Conservation (phyloP, 2,797 vertebrate species). For the Sphaeramia orbicularis region DNA sequence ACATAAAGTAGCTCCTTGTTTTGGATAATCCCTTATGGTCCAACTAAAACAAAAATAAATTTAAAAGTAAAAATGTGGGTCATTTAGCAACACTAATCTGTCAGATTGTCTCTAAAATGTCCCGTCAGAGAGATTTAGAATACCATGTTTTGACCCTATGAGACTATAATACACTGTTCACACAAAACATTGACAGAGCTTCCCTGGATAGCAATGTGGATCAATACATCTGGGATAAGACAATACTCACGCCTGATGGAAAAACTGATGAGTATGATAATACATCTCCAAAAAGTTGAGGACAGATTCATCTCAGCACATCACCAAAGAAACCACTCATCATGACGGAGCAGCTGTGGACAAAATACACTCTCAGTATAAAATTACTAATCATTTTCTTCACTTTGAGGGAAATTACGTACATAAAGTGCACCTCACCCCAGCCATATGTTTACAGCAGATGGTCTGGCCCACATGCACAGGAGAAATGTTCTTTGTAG, state of each 20-base stretch:
- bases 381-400: background rate
- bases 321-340: slow-evolving; percentile 23
- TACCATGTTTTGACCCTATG: too few species aligned
- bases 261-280: slow-evolving; percentile 56
- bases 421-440: slow-evolving; percentile 8
- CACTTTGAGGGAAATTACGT: background rate
- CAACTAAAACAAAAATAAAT: too few species aligned
- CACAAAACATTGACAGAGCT: background rate
- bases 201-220: background rate
- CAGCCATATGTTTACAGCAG: slow-evolving; percentile 5
- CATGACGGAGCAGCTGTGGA: slow-evolving; percentile 17
- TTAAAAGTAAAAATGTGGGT: too few species aligned
- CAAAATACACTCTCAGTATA: background rate
- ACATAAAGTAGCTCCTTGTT: too few species aligned
- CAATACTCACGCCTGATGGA: slow-evolving; percentile 71
- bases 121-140: too few species aligned
- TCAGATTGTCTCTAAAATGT: too few species aligned
- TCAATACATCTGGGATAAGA: too few species aligned
- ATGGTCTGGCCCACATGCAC: background rate
- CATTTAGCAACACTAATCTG: too few species aligned
- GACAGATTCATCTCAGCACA: slow-evolving; percentile 74
- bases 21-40: too few species aligned
- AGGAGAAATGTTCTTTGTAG: background rate
- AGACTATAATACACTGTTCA: background rate
- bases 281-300: slow-evolving; percentile 39